phyloP scores from a whole-genome alignment of 1,140 invertebrate species.

The Chironomus striatipennis region DNA sequence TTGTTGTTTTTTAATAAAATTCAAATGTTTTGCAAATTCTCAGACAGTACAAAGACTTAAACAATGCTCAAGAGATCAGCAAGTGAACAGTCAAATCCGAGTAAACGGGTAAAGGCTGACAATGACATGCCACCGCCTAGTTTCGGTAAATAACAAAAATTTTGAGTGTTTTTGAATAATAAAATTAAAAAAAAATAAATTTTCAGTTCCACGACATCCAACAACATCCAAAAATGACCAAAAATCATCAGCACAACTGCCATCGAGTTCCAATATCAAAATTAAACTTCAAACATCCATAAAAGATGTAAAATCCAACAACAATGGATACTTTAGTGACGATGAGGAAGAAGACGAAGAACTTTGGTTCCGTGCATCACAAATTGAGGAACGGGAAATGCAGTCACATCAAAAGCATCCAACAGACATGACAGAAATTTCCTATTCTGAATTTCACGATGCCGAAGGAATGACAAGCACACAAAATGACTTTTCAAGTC shows the following conservation, averaged over 20 bases:
- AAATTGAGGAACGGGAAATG: background rate
- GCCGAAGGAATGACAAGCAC: background rate
- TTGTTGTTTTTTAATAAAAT: no score
- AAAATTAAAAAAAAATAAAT: no score
- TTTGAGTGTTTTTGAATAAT: no score
- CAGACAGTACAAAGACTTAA: no score
- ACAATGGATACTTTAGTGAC: background rate
- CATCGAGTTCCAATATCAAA: background rate
- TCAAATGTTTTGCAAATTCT: no score
- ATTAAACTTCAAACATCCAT: background rate
- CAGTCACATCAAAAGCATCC: background rate
- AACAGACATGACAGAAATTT: background rate
- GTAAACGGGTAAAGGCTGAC: background rate
- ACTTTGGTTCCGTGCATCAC: background rate
- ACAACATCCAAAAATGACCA: background rate
- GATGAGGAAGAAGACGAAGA: background rate
- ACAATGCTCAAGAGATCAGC: background rate
- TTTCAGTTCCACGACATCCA: background rate
- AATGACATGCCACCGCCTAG: background rate
- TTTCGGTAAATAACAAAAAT: no score
- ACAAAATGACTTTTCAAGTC: background rate
- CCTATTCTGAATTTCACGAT: background rate
- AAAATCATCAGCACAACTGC: no score
- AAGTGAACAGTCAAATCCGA: background rate
- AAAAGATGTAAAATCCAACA: background rate